Percentiles rank a stretch among this genome's conserved stretches.
Evolutionary conservation across 2,888 invertebrate species (phyloP).

Genomic region (Apodemia zela): DNA sequence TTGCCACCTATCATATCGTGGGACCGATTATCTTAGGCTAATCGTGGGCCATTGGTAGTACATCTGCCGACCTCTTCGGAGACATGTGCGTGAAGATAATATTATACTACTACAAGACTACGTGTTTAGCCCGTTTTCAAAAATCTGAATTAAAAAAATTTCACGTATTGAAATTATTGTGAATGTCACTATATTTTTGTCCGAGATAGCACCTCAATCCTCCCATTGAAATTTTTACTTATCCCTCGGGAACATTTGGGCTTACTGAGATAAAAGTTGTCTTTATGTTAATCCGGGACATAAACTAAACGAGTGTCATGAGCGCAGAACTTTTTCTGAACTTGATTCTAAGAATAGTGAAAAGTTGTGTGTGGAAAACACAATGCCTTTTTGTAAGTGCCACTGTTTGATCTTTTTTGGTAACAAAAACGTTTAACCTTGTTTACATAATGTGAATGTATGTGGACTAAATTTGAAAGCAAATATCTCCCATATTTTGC

Average conservation of each 20-base stretch:
- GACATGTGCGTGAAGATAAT: too few species aligned
- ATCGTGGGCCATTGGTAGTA: too few species aligned
- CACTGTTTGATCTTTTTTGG: not conserved
- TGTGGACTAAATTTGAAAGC: too few species aligned
- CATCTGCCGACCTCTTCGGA: too few species aligned
- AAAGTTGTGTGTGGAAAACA: slow-evolving; percentile 14
- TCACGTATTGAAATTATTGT: slow-evolving; percentile 2
- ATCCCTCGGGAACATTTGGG: slow-evolving; percentile 32
- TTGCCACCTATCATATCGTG: too few species aligned
- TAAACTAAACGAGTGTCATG: slow-evolving; percentile 28
- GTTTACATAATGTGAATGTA: not conserved
- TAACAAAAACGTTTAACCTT: slow-evolving; percentile 5
- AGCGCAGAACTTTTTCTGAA: slow-evolving; percentile 17
- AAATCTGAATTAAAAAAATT: not conserved
- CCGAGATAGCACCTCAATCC: slow-evolving; percentile 18
- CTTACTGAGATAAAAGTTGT: slow-evolving; percentile 34
- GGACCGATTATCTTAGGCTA: too few species aligned
- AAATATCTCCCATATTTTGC: too few species aligned
- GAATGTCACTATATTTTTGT: slow-evolving; percentile 15
- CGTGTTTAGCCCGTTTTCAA: too few species aligned
- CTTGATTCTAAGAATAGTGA: slow-evolving; percentile 14
- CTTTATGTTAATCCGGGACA: slow-evolving; percentile 36
- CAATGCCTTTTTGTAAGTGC: slow-evolving; percentile 14
- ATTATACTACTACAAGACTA: too few species aligned
- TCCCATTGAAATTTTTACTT: slow-evolving; percentile 37